A percentile compares a stretch with the other conserved stretches of the same genome.
Conservation (phyloP, 2,113 vertebrate genomes). For the Mirounga angustirostris region DNA sequence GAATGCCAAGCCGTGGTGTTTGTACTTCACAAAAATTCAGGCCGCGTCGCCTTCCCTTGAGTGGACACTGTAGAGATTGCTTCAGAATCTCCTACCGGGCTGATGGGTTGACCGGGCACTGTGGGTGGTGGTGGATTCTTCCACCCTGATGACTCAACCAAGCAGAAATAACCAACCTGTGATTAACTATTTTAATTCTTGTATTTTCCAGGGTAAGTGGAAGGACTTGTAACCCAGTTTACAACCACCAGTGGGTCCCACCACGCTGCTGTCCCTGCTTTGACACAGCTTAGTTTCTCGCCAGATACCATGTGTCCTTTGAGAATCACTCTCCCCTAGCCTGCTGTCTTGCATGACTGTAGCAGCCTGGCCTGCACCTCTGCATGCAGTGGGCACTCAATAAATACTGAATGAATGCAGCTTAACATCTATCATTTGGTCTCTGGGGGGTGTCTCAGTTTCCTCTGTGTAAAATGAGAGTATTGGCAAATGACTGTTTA, state of each 20-base stretch:
- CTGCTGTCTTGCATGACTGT: background rate
- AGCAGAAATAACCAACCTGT: background rate
- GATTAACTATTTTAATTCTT: constrained; percentile 22
- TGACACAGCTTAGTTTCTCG: background rate
- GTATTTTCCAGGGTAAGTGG: background rate
- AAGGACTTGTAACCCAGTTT: background rate
- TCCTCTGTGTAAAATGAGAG: background rate
- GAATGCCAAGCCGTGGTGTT: background rate
- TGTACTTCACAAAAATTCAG: background rate
- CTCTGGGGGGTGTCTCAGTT: background rate
- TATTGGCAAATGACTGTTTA: background rate
- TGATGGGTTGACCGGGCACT: background rate
- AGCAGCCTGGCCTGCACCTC: background rate
- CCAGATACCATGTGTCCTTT: background rate
- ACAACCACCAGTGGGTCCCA: background rate
- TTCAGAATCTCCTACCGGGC: background rate
- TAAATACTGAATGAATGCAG: background rate
- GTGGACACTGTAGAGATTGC: background rate
- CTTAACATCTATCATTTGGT: background rate
- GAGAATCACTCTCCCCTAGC: background rate
- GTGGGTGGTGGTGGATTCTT: constrained; percentile 21
- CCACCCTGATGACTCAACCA: constrained; percentile 36
- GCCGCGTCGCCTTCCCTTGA: background rate
- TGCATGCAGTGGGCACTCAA: background rate
- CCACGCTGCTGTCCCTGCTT: background rate